A percentile compares a stretch with the other conserved stretches of the same genome.
Conservation (phyloP, 53 echinoderm and acorn worm genomes). For the Holothuria scabra region DNA sequence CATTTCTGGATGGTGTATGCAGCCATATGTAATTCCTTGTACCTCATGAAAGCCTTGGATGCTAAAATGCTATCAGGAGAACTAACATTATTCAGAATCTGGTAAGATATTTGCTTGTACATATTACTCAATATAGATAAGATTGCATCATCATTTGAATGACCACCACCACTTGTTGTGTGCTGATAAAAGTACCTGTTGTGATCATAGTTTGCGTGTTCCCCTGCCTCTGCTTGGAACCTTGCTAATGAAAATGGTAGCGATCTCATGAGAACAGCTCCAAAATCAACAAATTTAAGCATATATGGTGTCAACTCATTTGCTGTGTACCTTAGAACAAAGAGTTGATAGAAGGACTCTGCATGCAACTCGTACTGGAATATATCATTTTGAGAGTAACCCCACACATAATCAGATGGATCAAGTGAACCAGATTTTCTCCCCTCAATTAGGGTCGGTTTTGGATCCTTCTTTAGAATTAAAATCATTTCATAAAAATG, state of each 20-base stretch:
- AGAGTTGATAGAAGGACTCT: constrained; percentile 16
- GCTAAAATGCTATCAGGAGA: background rate
- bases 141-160: background rate
- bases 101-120: constrained; percentile 15
- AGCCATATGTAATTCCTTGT: background rate
- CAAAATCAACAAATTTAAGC: constrained; percentile 41
- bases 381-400: background rate
- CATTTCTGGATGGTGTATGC: background rate
- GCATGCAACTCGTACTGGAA: background rate
- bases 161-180: too few species aligned
- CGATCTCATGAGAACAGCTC: background rate
- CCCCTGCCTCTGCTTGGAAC: constrained; percentile 42
- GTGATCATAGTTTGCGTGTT: constrained; percentile 49
- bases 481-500: constrained; percentile 1
- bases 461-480: constrained; percentile 6
- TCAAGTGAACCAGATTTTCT: background rate
- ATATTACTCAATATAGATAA: constrained; percentile 28
- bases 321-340: background rate
- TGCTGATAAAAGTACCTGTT: constrained; percentile 6
- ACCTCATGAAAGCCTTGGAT: background rate
- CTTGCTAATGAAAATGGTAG: constrained; percentile 6
- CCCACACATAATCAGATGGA: constrained; percentile 19
- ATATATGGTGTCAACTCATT: constrained; percentile 23
- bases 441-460: background rate
- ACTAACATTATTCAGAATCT: background rate